A percentile compares a stretch with the other conserved stretches of the same genome.
phyloP scores from a whole-genome alignment of 2,888 invertebrate genomes.

The Drosophila falleni region DNA sequence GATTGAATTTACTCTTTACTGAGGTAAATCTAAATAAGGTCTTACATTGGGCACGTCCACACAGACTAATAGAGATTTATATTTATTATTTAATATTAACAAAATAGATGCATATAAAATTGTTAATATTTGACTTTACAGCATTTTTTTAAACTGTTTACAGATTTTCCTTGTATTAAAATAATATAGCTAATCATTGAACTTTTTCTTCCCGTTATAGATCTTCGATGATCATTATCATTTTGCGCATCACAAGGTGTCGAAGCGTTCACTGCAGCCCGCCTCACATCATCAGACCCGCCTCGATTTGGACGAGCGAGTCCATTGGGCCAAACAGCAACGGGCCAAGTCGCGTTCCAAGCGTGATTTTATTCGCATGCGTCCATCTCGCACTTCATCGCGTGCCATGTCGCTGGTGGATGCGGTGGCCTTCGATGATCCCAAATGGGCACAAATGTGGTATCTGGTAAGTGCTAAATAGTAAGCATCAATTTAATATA shows the following conservation, averaged over 20 bases:
- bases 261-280: conserved; percentile 91
- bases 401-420: conserved; percentile 77
- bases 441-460: conserved; percentile 98
- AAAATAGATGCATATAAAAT: too few species aligned
- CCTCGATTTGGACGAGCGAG: conserved; percentile 91
- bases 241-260: conserved; percentile 92
- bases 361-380: conserved; percentile 89
- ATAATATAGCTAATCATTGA: background rate
- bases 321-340: conserved; percentile 94
- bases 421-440: conserved; percentile 90
- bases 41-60: too few species aligned
- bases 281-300: conserved; percentile 90
- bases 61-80: too few species aligned
- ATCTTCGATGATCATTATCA: conserved; percentile 95
- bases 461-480: conserved; percentile 92
- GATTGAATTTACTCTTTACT: too few species aligned
- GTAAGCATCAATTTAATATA: accelerated
- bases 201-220: conserved; percentile 86
- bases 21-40: too few species aligned
- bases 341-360: conserved; percentile 92
- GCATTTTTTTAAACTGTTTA: too few species aligned
- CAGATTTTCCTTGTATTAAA: background rate
- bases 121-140: too few species aligned
- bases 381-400: conserved; percentile 82
- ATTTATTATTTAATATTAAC: too few species aligned